Base-by-base conservation (phyloP, 2,113 vertebrate genomes). In the Halcyon senegalensis region DNA sequence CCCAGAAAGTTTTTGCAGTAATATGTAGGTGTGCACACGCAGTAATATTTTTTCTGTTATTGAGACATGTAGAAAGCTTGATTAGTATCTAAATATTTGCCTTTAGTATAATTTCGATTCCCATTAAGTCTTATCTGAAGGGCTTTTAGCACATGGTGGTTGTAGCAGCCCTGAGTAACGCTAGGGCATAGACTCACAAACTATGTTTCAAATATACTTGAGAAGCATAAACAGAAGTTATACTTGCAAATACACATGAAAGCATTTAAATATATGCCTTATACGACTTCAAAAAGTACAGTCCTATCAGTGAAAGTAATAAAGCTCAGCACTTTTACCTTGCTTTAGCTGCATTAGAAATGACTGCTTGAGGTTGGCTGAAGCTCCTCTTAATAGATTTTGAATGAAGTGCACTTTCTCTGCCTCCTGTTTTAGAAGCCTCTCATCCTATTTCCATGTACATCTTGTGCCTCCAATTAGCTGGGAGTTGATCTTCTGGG, bases 311-410 rank as follows among this genome's bases (percentile, higher is more conserved):
- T 41, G 82, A 96, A 87, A 77, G 41, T 68, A 87, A 90, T 92
- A 87, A 93, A 91, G 77, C 72, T 90, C 50, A 94, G 69, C 88
- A 84, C 70, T 94, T 93, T 84, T 53, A 92, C 86, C 80, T 95
- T 94, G 68, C 37, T 81, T 90, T 67, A 85, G 87, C 14, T 86
- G 67, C 83, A 89, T 94, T 85, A 89, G 84, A 82, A 91, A 83
- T 64, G 46, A 87, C 64, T 82, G 24, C 84, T 94, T 91, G 84
- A 94, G 73, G 64, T 95, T 93, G 86, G 56, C 64, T 73, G 89
- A 91, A 78, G 48, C 28, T 85, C 67, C 84, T 41, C 25, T 59
- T 95, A 95, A 93, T 93, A 66, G 87, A 82, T 84, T 95, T 95
- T 53, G 69, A 95, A 95, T 30, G 44, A 9, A 68, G 25, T 48